Conservation (phyloP, 2,113 vertebrate species). For the Corvus moneduloides region DNA sequence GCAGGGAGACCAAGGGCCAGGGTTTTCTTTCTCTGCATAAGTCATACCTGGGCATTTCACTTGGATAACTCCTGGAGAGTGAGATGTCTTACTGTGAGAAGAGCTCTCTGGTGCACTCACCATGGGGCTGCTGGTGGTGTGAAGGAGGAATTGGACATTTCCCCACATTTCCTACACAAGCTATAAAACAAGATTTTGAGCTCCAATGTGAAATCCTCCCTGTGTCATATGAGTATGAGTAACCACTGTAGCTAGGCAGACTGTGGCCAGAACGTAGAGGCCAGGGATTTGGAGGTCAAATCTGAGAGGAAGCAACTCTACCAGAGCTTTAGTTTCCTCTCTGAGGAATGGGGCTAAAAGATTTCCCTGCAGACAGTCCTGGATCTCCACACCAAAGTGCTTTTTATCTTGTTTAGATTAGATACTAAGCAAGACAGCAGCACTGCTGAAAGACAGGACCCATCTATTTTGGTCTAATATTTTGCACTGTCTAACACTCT, state of each 20-base stretch:
- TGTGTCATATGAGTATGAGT: neutral
- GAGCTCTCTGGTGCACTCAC: neutral
- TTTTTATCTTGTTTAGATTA: neutral
- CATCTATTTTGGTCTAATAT: conserved; percentile 8
- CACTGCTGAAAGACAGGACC: neutral
- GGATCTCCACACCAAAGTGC: neutral
- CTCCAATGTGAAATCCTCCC: neutral
- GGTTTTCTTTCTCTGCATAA: neutral
- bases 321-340: neutral
- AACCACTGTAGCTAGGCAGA: neutral
- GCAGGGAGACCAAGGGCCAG: neutral
- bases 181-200: neutral
- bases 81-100: neutral
- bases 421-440: neutral
- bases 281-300: neutral
- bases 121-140: neutral
- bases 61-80: neutral
- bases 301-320: neutral
- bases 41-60: neutral
- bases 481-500: neutral
- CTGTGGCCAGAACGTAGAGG: neutral
- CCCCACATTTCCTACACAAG: neutral
- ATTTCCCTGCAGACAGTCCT: neutral
- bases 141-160: neutral
- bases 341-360: neutral